These are phyloP conservation scores for Grammomys surdaster DNA, from an alignment of 2,113 vertebrate genomes.

Conservation along the genomic window DNA sequence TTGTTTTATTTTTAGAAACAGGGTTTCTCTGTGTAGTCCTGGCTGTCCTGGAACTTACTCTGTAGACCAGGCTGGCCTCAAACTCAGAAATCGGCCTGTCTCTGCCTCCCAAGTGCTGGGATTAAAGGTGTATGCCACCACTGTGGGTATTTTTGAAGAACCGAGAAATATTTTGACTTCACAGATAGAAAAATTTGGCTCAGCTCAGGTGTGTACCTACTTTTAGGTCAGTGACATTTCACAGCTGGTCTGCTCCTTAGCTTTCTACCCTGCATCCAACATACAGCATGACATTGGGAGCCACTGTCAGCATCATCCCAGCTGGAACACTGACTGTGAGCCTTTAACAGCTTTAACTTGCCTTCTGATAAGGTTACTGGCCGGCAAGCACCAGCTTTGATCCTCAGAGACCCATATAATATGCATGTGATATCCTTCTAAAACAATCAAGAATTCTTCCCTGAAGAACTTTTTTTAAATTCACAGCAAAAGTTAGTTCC, in stretches of 20 bases:
- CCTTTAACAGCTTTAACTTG: conserved; percentile 40
- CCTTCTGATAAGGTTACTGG: neutral
- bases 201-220: neutral
- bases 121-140: too few relatives aligned
- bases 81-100: too few relatives aligned
- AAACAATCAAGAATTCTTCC: conserved; percentile 26
- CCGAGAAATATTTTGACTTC: neutral
- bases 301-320: neutral
- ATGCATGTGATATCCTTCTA: conserved; percentile 8
- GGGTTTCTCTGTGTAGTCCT: too few relatives aligned
- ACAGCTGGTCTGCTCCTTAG: neutral
- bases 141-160: conserved; percentile 11
- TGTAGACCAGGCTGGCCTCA: too few relatives aligned
- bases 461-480: neutral
- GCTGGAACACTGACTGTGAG: conserved; percentile 47
- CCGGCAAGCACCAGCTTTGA: neutral
- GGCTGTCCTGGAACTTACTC: too few relatives aligned
- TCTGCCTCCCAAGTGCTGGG: too few relatives aligned
- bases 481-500: neutral
- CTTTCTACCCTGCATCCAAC: conserved; percentile 17
- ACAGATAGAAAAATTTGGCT: neutral
- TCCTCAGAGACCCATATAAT: conserved; percentile 27
- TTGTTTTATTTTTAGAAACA: too few relatives aligned
- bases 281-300: neutral
- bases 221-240: neutral